Evolutionary conservation across 2,797 vertebrate species (phyloP), one percentile per base, ranked within the genome.

Genomic region (Anolis apletophallus): DNA sequence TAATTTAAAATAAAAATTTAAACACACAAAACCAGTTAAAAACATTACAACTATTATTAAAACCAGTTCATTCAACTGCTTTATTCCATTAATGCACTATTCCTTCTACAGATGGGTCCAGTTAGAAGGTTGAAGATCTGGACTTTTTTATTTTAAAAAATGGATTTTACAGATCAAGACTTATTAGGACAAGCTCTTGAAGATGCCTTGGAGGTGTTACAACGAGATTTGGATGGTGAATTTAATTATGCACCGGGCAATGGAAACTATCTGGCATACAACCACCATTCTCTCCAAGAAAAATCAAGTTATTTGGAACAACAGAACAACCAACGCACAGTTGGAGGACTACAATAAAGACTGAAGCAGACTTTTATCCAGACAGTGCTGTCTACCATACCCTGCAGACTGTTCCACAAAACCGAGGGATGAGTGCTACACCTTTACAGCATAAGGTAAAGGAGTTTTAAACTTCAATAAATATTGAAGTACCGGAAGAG

Each of bases 161-260:
- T n/a, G 98, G 96, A 85, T 83, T 96, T 96, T 90, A 78, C 96
- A 89, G 97, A 98, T 83, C 97, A 95, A 81, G 98, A 99, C 64
- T 95, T 97, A 67, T 90, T 97, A 88, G 98, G 98, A 89, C 98
- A 99, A 85, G 97, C 98, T 80, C 98, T 99, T 36, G 97, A 99
- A 95, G 99, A 99, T 92, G 98, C 98, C 0, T 97, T 99, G n/a
- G 98, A 99, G 85, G 97, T 99, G 52, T 96, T 99, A 93, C 97
- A 98, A 80, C 97, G 98, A 40, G 97, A 99, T 91, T 98, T 98
- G 6, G 87, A 94, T 26, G 94, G 95, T 85, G 95, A 96, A 40
- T 89, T 92, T 85, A 97, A 96, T 34, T 96, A 95, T 54, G 92
- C 96, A 10, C 90, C 97, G 96, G 98, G 98, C 99, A 17, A 8